phyloP scores from a whole-genome alignment of 2,797 vertebrate species.

The Gallirallus australis region DNA sequence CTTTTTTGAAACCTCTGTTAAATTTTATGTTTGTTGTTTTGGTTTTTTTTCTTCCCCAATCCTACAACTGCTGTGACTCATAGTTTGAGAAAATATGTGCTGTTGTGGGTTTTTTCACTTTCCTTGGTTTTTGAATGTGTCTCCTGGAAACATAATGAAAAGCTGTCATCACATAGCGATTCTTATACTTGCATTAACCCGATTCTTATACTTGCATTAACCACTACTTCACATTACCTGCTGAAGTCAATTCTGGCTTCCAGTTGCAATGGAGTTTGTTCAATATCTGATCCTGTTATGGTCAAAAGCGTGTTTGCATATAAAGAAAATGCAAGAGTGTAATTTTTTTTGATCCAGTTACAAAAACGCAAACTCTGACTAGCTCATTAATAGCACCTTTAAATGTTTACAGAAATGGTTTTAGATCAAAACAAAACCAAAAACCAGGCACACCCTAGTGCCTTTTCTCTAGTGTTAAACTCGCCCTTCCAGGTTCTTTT shows the following conservation, averaged over 20 bases:
- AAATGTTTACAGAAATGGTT: not conserved
- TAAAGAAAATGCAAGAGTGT: not conserved
- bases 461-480: not conserved
- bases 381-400: not conserved
- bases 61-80: not conserved
- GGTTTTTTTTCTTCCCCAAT: not conserved
- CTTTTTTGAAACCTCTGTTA: not conserved
- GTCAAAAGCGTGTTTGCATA: not conserved
- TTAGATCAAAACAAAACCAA: not conserved
- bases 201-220: not conserved
- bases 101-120: not conserved
- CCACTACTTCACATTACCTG: not conserved
- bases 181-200: not conserved
- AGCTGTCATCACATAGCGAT: not conserved
- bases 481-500: not conserved
- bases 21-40: not conserved
- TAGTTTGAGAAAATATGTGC: not conserved
- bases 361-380: not conserved
- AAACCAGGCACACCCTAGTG: rapidly evolving
- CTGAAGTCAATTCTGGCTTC: not conserved
- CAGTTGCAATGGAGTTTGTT: not conserved
- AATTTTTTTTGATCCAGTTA: not conserved
- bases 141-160: not conserved
- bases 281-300: not conserved
- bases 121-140: not conserved